Base-by-base conservation (phyloP, 2,888 invertebrate species). In the Acrobasis suavella region DNA sequence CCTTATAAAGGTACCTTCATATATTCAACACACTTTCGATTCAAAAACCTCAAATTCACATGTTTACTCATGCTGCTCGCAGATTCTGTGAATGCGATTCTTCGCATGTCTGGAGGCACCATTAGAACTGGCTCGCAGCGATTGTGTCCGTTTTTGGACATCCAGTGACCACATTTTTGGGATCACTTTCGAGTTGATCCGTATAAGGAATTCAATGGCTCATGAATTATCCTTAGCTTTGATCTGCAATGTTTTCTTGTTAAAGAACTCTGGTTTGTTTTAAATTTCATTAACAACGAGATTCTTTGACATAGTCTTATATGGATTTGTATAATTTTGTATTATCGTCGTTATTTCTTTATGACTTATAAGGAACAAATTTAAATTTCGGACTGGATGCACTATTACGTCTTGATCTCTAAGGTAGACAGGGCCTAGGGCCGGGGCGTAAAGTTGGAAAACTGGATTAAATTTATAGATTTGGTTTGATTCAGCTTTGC, bases 171-270 rank as follows among this genome's bases (percentile, higher is more conserved):
- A 80, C 84, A 78, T 83, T 85, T 89, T 86, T 78, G 83, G 88
- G 86, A 86, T 89, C 89, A 87, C 89, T 88, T 88, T 86, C 86
- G 78, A 84, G 78, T 72, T 68, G 60, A 64, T 67, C 91, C 91
- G 74, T 90, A 85, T 87, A 82, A 70, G 90, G 91, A 72, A 82
- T 80, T 85, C 85, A 91, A 91, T 91, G 83, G 80, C 85, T 89
- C 89, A 91, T 91, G 91, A 89, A 91, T 90, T 91, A 89, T 87
- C 82, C 83, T 75, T 79, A 75, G 75, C 76, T 73, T 76, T 78
- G 73, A 68, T 68, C 52, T 49, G 50, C 15, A 55, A 38, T 62
- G 50, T 39, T 49, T 54, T 38, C 39, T 32, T 55, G 15, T 32
- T 62, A 38, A 62, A 61, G 32, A 61, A 54, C 9, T 61, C 55